phyloP scores from a whole-genome alignment of 1,140 invertebrate genomes.

The Holcopasites calliopsidis region DNA sequence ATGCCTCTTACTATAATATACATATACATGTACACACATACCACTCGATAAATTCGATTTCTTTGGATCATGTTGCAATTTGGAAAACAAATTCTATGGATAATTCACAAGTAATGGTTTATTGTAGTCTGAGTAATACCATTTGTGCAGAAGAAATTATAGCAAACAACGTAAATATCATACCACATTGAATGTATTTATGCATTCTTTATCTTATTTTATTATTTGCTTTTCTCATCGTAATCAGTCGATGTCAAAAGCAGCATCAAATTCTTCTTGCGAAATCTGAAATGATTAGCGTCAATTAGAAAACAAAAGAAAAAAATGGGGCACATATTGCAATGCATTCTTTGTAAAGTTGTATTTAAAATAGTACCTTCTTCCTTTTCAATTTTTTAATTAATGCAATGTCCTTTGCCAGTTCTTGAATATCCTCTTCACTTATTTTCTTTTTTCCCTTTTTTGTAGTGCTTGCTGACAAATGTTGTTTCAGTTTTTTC shows the following conservation, averaged over 20 bases:
- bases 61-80: neutral
- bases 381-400: conserved; percentile 94
- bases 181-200: too few relatives aligned
- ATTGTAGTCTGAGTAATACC: neutral
- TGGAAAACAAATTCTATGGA: neutral
- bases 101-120: neutral
- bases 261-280: conserved; percentile 74
- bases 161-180: neutral
- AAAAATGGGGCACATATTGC: too few relatives aligned
- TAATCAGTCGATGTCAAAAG: conserved; percentile 66
- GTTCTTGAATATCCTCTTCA: conserved; percentile 90
- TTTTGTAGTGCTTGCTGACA: conserved; percentile 76
- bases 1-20: neutral
- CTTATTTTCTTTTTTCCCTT: conserved; percentile 81
- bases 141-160: neutral
- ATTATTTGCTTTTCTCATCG: neutral
- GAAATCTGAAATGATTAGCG: conserved; percentile 72
- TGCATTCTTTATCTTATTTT: too few relatives aligned
- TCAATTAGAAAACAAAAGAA: neutral
- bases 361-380: conserved; percentile 80
- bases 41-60: neutral
- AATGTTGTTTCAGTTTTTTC: conserved; percentile 79
- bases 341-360: conserved; percentile 9
- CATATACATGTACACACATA: too few relatives aligned
- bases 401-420: conserved; percentile 90